Evolutionary conservation across 1,140 invertebrate genomes (phyloP).

Genomic region (Penaeus japonicus): DNA sequence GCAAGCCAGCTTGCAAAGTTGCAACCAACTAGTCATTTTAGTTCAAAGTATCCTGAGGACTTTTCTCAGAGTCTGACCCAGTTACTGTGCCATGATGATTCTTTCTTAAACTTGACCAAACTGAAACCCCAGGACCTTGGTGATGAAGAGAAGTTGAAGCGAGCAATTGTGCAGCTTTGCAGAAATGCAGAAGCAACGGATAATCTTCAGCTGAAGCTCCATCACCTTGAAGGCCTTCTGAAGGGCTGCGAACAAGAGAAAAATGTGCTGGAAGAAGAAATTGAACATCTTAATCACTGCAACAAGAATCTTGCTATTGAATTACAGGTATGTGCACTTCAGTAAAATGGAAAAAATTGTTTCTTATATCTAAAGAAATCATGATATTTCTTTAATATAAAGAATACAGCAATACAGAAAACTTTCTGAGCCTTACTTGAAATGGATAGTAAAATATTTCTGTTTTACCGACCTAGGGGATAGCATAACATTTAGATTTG

Average conservation of each 20-base stretch:
- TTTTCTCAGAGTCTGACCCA: constrained; percentile 3
- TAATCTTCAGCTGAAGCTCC: constrained; percentile 19
- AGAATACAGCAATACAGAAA: too few species aligned
- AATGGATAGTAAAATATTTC: too few species aligned
- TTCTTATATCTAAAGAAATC: too few species aligned
- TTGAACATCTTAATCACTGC: constrained; percentile 14
- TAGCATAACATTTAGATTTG: background rate
- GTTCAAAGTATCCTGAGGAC: background rate
- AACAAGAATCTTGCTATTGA: constrained; percentile 30
- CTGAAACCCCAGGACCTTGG: background rate
- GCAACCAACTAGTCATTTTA: too few species aligned
- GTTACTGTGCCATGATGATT: constrained; percentile 21
- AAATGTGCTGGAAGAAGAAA: constrained; percentile 14
- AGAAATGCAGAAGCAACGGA: constrained; percentile 1
- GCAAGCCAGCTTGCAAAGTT: too few species aligned
- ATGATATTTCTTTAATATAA: too few species aligned
- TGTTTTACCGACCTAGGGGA: background rate
- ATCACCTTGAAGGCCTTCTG: constrained; percentile 10
- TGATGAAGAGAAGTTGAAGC: constrained; percentile 1
- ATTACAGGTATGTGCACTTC: background rate
- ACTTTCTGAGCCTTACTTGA: too few species aligned
- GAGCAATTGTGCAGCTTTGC: background rate
- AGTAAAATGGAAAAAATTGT: too few species aligned
- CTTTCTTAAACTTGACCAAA: constrained; percentile 7
- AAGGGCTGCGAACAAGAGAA: constrained; percentile 22